phyloP scores from a whole-genome alignment of 2,113 vertebrate species.

The Salvelinus fontinalis region DNA sequence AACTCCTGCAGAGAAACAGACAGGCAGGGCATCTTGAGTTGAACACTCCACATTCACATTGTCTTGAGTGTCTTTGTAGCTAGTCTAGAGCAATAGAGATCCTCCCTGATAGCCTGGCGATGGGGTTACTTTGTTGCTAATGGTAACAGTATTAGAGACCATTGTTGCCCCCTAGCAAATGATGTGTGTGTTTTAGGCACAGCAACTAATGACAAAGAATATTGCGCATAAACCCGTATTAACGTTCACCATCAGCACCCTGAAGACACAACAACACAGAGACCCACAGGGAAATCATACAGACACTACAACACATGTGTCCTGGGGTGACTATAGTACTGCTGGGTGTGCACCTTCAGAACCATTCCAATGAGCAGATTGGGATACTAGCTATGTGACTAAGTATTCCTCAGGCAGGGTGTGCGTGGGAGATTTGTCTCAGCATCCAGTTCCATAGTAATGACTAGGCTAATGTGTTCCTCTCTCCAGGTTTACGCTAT shows the following conservation, averaged over 20 bases:
- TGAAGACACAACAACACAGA: too few species aligned
- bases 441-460: neutral
- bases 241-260: too few species aligned
- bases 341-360: neutral
- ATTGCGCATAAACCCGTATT: too few species aligned
- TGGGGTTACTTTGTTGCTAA: too few species aligned
- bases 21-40: neutral
- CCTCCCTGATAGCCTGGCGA: too few species aligned
- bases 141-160: too few species aligned
- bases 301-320: neutral
- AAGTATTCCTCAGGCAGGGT: neutral
- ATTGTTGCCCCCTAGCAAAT: too few species aligned
- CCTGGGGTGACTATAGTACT: neutral
- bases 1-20: slow-evolving; percentile 77
- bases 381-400: neutral
- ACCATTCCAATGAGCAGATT: neutral
- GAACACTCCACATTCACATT: neutral
- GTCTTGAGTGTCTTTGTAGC: neutral
- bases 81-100: neutral
- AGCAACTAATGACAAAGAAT: too few species aligned
- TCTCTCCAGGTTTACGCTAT: neutral
- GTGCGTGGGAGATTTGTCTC: neutral
- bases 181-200: too few species aligned
- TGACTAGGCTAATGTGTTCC: neutral
- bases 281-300: neutral